Base-by-base conservation (phyloP, 2,113 vertebrate genomes). In the Ranitomeya variabilis region DNA sequence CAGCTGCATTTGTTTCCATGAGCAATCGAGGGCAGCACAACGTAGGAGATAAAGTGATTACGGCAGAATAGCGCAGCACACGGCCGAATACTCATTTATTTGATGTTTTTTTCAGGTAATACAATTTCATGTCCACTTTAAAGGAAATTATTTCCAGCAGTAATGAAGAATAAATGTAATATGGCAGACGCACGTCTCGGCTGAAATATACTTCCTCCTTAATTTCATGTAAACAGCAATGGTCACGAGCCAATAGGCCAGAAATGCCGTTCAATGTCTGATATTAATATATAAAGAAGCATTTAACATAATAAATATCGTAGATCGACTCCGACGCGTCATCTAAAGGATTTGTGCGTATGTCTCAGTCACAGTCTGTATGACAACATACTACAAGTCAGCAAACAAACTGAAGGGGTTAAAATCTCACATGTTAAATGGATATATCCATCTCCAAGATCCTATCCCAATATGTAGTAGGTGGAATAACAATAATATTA, bases 81-180 rank as follows among this genome's bases (percentile, higher is more conserved):
- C 60, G 55, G 55, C 54, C 16, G 31, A 14, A 4, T 37, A 60
- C 55, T 37, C 13, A 86, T 74, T 21, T 62, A 15, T 85, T 14
- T 18, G 37, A 4, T 62, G n/a, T 85, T 14, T 18, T 86, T 14
- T 21, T 23, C 31, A 86, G 85, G 55, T 62, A 77, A 86, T 77
- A 78, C 12, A 77, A 77, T 86, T 64, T 76, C 59, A 59, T 51
- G 26, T 18, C 23, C 54, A 52, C 67, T 55, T 14, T 8, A 85
- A 74, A 85, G 54, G 21, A 59, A 73, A 84, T 60, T 21, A 57
- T 85, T 85, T 52, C 37, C 23, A 15, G 71, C 7, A 15, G 14
- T 74, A 54, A 59, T 23, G n/a, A 5, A 60, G 71, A 86, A 37
- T 23, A 84, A 45, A 71, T 84, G 16, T 84, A 54, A 84, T 84